Evolutionary conservation across 2,113 vertebrate species (phyloP), one percentile per base, ranked within the genome.

Genomic region (Castor canadensis): DNA sequence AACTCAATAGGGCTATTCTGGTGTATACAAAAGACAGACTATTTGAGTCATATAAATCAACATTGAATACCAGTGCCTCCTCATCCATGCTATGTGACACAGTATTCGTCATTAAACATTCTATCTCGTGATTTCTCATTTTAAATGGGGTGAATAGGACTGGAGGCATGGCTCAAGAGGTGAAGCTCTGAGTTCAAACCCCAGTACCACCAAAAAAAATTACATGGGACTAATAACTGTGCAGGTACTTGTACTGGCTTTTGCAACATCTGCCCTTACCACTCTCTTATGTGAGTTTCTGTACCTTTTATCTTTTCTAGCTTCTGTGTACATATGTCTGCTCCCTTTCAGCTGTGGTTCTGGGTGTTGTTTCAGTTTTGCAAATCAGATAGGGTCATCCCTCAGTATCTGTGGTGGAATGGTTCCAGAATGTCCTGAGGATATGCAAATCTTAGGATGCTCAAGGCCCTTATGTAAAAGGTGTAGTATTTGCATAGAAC

Each of bases 251-350:
- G 2, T 26, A 32, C 43, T 35, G 19, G 13, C 24, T 35, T 49
- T 43, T 75, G 24, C 2, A 16, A 0, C 5, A 16, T 17, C 19
- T 9, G 20, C n/a, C 64, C 22, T 20, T 5, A 7, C 28, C 38
- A 6, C 3, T 73, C 91, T 56, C 13, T 35, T 71, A 26, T 56
- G 20, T 64, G 28, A 9, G 6, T 82, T 69, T 4, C 24, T 26
- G 0, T 80, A 35, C 54, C 60, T 49, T 75, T 35, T 26, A 47
- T 22, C 2, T 16, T 62, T 72, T 38, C 7, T 3, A 56, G 38
- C 38, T 11, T 82, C 32, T 47, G 10, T 35, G 52, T 24, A 22
- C 2, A 13, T 75, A 73, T 1, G 30, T 11, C 0, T 9, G 19
- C 6, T 89, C 47, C 20, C 30, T 85, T 75, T 12, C 32, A 73